A percentile compares a stretch with the other conserved stretches of the same genome.
phyloP scores from a whole-genome alignment of 2,113 vertebrate species.

The Agelaius phoeniceus region DNA sequence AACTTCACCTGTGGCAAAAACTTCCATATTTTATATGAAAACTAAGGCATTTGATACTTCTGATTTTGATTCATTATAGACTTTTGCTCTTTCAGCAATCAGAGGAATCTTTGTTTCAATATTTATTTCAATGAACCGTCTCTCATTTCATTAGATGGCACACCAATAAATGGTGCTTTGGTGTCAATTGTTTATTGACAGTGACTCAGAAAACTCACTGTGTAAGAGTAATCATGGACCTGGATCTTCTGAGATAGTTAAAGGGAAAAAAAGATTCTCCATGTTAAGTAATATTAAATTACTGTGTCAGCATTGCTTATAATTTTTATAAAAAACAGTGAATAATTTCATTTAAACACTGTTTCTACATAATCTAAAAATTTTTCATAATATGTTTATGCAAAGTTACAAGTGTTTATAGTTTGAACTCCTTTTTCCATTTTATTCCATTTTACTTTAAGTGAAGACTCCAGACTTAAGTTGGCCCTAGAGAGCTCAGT shows the following conservation, averaged over 20 bases:
- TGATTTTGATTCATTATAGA: not conserved
- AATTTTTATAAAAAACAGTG: not conserved
- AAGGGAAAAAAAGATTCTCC: not conserved
- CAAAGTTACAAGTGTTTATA: not conserved
- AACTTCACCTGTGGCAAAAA: not conserved
- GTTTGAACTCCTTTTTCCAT: not conserved
- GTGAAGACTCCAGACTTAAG: not conserved
- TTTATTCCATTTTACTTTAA: too few species aligned
- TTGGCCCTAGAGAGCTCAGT: not conserved
- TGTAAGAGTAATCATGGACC: not conserved
- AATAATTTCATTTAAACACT: not conserved
- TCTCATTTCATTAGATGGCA: not conserved
- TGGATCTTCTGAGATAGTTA: not conserved
- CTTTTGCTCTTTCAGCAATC: not conserved
- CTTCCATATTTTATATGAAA: not conserved
- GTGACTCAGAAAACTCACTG: not conserved
- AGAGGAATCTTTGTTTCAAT: not conserved
- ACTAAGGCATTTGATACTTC: not conserved
- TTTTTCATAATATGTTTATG: not conserved
- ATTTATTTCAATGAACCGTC: not conserved
- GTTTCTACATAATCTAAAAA: not conserved
- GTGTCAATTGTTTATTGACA: not conserved
- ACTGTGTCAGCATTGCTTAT: not conserved
- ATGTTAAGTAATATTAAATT: not conserved
- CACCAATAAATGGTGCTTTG: not conserved